phyloP scores from a whole-genome alignment of 2,797 vertebrate species.

The Perodicticus potto region DNA sequence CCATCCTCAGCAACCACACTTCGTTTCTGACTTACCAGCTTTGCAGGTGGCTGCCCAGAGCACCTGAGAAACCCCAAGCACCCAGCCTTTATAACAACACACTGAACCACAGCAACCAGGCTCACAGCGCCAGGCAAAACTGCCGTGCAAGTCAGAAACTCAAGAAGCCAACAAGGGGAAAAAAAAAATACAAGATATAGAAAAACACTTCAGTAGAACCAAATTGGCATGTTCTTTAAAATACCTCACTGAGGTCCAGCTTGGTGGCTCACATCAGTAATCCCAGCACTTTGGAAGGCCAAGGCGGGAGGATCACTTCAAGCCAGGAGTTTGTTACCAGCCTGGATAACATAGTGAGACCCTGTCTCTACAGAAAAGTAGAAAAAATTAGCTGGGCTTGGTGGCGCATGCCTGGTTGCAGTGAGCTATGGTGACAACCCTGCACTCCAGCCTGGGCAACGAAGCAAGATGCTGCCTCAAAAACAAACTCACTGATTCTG shows the following conservation, averaged over 20 bases:
- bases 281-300: neutral
- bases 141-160: neutral
- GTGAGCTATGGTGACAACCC: neutral
- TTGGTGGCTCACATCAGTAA: neutral
- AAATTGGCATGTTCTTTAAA: neutral
- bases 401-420: neutral
- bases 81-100: neutral
- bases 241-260: neutral
- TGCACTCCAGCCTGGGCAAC: neutral
- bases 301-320: neutral
- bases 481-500: neutral
- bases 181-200: neutral
- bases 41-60: neutral
- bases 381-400: neutral
- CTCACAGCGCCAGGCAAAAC: neutral
- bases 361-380: neutral
- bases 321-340: neutral
- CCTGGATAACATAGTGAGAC: neutral
- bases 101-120: neutral
- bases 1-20: neutral
- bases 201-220: neutral
- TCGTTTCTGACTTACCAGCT: neutral
- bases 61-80: neutral
- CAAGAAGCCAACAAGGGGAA: neutral
- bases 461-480: neutral